Evolutionary conservation across 2,113 vertebrate species (phyloP), one percentile per base, ranked within the genome.

Genomic region (Apodemus speciosus): DNA sequence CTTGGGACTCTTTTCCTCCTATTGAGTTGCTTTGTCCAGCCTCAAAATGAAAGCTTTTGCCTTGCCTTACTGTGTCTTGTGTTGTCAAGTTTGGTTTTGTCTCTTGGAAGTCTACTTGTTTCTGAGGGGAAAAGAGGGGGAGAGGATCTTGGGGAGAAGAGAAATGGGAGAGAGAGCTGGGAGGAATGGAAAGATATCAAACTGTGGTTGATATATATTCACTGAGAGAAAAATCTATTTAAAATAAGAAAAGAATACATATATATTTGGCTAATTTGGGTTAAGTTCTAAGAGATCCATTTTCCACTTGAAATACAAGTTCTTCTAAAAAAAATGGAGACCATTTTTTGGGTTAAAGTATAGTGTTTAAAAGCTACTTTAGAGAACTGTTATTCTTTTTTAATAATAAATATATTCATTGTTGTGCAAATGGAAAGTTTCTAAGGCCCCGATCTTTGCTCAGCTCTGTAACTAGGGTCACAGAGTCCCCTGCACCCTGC

Each of bases 401-500:
- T 46, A 43, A 73, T 20, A 2, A 62, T 30, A 49, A 76, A 9
- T 76, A 2, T 51, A 35, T 32, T 51, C 51, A 20, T 35, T 49
- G 7, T 51, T 77, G 75, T 16, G 30, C 30, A 51, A 35, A 32
- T 51, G 30, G 30, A 51, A 77, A 77, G 8, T 51, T 35, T 7
- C 75, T 51, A 51, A 77, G 49, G 49, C 9, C 76, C 15, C 49
- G 4, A n/a, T 3, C 6, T 77, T 51, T 51, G 46, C 46, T 77
- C 32, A 32, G 20, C 30, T 51, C 46, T 51, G 46, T 30, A 51
- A 35, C 15, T 35, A 20, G 15, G 30, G 9, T 76, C 27, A 9
- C 15, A 9, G 40, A 15, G 27, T 51, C 0, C 2, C 13, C 16
- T 30, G 62, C 27, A 14, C 62, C 62, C 62, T 0, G 0, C 16